A percentile compares a stretch with the other conserved stretches of the same genome.
These are phyloP conservation scores for Sebastes itinus DNA, from an alignment of 2,797 vertebrate species.

Conservation along the genomic window DNA sequence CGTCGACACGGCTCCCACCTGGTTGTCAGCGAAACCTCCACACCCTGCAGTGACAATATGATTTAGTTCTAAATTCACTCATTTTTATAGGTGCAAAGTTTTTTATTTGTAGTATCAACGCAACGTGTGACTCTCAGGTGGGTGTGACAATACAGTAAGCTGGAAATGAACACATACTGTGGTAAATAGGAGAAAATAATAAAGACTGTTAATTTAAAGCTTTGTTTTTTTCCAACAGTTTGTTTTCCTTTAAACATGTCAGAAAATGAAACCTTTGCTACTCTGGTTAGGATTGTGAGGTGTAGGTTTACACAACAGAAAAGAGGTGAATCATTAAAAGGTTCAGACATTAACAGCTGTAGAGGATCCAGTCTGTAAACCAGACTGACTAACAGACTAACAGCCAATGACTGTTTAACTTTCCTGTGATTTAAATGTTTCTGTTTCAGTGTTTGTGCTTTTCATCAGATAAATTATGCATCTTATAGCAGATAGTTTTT, in stretches of 20 bases:
- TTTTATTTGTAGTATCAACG: neutral
- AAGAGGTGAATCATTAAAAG: neutral
- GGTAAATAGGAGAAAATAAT: neutral
- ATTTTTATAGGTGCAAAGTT: neutral
- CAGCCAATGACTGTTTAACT: too few species aligned
- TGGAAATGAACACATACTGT: neutral
- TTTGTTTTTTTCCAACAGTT: too few species aligned
- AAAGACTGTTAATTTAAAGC: neutral
- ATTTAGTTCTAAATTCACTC: neutral
- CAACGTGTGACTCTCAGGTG: neutral
- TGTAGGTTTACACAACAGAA: neutral
- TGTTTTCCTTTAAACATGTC: neutral
- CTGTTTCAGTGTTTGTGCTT: neutral
- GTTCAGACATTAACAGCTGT: neutral
- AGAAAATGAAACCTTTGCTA: neutral
- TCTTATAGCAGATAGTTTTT: neutral
- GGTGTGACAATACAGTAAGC: neutral
- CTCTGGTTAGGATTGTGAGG: neutral
- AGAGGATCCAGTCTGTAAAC: neutral
- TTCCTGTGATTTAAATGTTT: neutral
- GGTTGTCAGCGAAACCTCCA: slow-evolving; percentile 94
- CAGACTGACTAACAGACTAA: neutral
- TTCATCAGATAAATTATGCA: neutral
- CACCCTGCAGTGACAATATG: slow-evolving; percentile 78
- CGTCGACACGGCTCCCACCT: slow-evolving; percentile 88